Conservation (phyloP, 35 echinoderm and acorn worm species). For the Lytechinus pictus region DNA sequence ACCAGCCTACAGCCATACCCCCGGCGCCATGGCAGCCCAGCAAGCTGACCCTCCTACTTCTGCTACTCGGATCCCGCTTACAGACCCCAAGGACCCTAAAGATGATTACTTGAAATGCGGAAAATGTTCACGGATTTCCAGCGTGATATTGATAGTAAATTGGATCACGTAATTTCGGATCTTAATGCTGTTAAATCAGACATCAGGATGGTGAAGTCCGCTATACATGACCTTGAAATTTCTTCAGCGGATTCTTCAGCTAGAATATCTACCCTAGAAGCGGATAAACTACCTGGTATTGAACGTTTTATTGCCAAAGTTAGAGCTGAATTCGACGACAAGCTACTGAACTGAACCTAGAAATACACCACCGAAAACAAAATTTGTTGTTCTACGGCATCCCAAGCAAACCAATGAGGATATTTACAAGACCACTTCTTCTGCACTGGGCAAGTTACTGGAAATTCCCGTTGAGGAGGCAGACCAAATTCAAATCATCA, state of each 20-base stretch:
- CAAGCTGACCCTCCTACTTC: no score
- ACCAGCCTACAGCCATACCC: no score
- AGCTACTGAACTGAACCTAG: neutral
- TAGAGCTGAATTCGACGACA: neutral
- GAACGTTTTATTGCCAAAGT: neutral
- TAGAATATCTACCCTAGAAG: neutral
- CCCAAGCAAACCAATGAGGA: neutral
- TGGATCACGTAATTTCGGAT: neutral
- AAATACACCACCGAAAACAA: neutral
- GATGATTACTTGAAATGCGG: neutral
- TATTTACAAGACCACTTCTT: neutral
- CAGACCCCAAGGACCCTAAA: no score
- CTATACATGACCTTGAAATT: neutral
- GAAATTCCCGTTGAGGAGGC: neutral
- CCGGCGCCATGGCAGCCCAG: no score
- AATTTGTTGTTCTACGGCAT: neutral
- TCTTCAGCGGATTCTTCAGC: no score
- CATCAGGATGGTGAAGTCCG: neutral
- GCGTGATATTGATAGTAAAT: neutral
- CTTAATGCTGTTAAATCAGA: neutral
- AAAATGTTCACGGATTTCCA: neutral
- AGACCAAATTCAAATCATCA: neutral
- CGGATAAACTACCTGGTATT: neutral
- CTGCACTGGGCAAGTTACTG: neutral
- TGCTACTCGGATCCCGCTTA: no score